These are phyloP conservation scores for Coreoperca whiteheadi DNA, from an alignment of 2,113 vertebrate genomes.

Conservation along the genomic window DNA sequence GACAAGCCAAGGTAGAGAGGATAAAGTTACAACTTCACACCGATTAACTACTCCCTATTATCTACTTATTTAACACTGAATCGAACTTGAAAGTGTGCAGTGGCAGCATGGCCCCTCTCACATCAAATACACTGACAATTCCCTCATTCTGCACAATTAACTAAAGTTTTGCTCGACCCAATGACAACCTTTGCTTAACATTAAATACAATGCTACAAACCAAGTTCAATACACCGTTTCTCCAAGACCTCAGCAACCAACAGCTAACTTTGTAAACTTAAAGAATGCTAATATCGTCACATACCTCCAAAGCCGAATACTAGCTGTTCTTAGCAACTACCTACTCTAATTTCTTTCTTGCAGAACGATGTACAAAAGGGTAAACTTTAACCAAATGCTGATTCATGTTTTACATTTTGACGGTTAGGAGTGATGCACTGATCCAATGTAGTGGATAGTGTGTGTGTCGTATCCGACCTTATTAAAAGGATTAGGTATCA, in stretches of 20 bases:
- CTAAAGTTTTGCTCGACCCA: not conserved
- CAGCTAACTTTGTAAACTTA: not conserved
- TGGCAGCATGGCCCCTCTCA: conserved; percentile 49
- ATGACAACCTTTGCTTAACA: conserved; percentile 7
- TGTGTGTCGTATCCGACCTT: not conserved
- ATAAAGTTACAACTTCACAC: conserved; percentile 80
- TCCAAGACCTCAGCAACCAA: not conserved
- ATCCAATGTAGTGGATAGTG: not conserved
- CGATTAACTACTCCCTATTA: conserved; percentile 82
- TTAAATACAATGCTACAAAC: not conserved
- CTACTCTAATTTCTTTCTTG: not conserved
- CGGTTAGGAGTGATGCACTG: not conserved
- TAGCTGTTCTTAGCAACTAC: not conserved
- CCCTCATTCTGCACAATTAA: conserved; percentile 29
- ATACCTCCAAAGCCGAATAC: not conserved
- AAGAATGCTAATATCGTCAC: not conserved
- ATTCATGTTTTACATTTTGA: not conserved
- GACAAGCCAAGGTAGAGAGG: conserved; percentile 57
- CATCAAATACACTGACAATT: conserved; percentile 60
- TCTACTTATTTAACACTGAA: conserved; percentile 85
- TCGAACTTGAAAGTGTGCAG: conserved; percentile 75
- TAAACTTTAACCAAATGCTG: not conserved
- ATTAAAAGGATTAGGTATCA: not conserved
- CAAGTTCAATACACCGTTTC: too few relatives aligned
- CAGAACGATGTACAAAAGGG: not conserved